phyloP scores from a whole-genome alignment of 2,113 vertebrate genomes.

The Chionis minor region DNA sequence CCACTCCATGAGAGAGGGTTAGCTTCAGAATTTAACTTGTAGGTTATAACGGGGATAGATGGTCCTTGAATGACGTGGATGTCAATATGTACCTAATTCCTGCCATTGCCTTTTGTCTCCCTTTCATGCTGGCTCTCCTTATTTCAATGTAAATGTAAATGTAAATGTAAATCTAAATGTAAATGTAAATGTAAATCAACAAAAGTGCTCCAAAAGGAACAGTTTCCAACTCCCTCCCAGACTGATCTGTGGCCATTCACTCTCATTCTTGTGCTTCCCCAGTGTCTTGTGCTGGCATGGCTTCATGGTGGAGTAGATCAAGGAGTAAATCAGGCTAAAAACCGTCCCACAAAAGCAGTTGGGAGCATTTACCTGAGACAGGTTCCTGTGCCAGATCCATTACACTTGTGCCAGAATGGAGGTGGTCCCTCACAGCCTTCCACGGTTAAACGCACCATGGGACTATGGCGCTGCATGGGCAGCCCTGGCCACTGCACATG shows the following conservation, averaged over 20 bases:
- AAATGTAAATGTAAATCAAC: not conserved
- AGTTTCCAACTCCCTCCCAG: not conserved
- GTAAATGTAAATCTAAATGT: no score
- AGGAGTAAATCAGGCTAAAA: not conserved
- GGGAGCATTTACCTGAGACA: not conserved
- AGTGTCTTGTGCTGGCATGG: not conserved
- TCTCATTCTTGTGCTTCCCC: not conserved
- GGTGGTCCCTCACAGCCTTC: not conserved
- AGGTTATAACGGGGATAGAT: not conserved
- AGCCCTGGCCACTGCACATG: not conserved
- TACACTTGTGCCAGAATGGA: not conserved
- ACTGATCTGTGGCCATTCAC: not conserved
- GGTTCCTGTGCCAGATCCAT: not conserved
- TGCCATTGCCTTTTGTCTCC: not conserved
- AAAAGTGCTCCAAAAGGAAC: not conserved
- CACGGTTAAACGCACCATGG: not conserved
- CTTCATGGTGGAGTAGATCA: not conserved
- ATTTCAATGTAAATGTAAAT: not conserved
- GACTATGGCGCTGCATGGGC: rapidly evolving
- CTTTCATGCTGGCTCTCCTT: not conserved
- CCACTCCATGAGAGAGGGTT: not conserved
- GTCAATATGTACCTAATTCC: not conserved
- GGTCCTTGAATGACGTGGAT: not conserved
- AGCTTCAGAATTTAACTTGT: not conserved
- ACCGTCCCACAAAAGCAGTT: not conserved